Evolutionary conservation across 1,140 invertebrate species (phyloP).

Genomic region (Sminthurides bifidus): DNA sequence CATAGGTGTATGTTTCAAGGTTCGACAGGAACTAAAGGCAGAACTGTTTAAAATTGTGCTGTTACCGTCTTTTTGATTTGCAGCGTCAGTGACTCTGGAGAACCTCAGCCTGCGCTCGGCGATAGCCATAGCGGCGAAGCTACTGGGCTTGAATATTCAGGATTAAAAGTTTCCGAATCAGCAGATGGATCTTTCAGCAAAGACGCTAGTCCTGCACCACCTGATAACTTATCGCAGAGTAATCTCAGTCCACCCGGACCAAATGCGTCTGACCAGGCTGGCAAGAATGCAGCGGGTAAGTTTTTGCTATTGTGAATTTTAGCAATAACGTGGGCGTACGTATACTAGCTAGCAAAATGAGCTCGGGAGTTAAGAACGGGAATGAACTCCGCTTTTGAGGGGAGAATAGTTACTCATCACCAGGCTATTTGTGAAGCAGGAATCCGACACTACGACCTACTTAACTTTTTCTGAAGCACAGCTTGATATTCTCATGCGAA

Average conservation of each 20-base stretch:
- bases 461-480: no score
- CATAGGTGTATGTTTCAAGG: no score
- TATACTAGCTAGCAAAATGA: not conserved
- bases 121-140: slow-evolving; percentile 10
- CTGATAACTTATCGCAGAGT: not conserved
- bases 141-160: not conserved
- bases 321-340: not conserved
- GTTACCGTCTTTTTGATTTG: not conserved
- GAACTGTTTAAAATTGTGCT: no score
- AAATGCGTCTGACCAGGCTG: not conserved
- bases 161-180: not conserved
- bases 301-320: no score
- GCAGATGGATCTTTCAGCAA: slow-evolving; percentile 9
- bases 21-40: no score
- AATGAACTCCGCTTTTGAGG: no score
- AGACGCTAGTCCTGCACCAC: slow-evolving; percentile 18
- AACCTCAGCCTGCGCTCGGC: no score
- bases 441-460: no score
- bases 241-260: not conserved
- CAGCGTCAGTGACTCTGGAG: not conserved
- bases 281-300: slow-evolving; percentile 11
- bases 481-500: no score
- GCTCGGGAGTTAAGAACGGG: slow-evolving; percentile 3
- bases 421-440: no score
- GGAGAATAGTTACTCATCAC: no score